These are phyloP conservation scores for Bombus picipes DNA, from an alignment of 1,140 invertebrate species.

Conservation along the genomic window DNA sequence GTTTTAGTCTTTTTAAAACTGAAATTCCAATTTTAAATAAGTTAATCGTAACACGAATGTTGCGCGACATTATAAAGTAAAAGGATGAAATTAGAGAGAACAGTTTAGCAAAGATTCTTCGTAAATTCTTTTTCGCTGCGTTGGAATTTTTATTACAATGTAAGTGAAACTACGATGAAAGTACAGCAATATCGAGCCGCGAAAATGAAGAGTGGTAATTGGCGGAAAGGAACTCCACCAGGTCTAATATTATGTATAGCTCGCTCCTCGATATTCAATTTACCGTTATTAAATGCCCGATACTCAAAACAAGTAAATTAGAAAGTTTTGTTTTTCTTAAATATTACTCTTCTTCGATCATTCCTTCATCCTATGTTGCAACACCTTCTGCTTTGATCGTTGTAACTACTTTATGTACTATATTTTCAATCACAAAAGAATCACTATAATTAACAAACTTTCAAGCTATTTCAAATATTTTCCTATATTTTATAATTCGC, in stretches of 20 bases:
- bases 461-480: background rate
- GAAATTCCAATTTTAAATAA: no score
- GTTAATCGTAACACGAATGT: background rate
- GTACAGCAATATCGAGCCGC: background rate
- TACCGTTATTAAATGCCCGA: background rate
- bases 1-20: background rate
- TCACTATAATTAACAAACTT: background rate
- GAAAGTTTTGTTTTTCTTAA: background rate
- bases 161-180: conserved; percentile 23
- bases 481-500: no score
- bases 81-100: background rate
- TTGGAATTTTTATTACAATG: conserved; percentile 4
- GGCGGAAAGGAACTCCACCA: background rate
- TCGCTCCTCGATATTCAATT: background rate
- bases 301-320: background rate
- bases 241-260: background rate
- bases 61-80: background rate
- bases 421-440: background rate
- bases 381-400: background rate
- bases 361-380: background rate
- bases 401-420: no score
- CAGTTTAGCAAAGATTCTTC: background rate
- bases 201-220: conserved; percentile 25
- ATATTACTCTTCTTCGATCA: background rate
- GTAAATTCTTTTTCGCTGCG: background rate